These are phyloP conservation scores for Tyto alba DNA, from an alignment of 2,113 vertebrate genomes.

Conservation along the genomic window DNA sequence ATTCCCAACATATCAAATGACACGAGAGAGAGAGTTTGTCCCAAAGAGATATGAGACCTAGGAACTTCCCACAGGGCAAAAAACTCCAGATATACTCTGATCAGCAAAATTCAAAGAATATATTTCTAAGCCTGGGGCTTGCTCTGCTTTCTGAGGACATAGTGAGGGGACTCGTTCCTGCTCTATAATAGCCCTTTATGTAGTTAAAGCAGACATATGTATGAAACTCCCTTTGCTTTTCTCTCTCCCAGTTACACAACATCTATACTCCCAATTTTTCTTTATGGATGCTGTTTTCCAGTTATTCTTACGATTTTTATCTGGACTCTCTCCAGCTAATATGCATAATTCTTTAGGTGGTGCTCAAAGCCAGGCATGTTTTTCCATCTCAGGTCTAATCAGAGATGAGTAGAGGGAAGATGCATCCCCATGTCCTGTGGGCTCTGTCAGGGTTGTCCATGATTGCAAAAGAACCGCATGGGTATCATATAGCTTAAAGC, in stretches of 20 bases:
- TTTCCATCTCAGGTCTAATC: neutral
- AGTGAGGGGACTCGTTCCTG: neutral
- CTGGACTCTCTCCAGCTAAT: neutral
- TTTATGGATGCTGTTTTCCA: neutral
- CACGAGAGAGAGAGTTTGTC: neutral
- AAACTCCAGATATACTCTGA: neutral
- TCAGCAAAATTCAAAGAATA: neutral
- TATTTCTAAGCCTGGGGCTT: neutral
- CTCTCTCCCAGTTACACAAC: neutral
- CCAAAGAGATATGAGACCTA: neutral
- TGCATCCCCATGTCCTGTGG: neutral
- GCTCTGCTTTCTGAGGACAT: neutral
- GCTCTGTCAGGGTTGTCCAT: neutral
- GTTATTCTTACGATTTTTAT: neutral
- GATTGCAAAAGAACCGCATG: neutral
- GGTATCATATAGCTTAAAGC: neutral
- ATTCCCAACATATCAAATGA: neutral
- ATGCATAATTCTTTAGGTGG: neutral
- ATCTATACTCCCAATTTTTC: neutral
- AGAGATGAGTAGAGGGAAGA: neutral
- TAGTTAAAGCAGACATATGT: neutral
- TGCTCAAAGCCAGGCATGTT: neutral
- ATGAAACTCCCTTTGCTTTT: neutral
- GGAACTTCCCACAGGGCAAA: neutral
- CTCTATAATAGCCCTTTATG: neutral